Base-by-base conservation (phyloP, 2,113 vertebrate species). In the Noturus placidus region DNA sequence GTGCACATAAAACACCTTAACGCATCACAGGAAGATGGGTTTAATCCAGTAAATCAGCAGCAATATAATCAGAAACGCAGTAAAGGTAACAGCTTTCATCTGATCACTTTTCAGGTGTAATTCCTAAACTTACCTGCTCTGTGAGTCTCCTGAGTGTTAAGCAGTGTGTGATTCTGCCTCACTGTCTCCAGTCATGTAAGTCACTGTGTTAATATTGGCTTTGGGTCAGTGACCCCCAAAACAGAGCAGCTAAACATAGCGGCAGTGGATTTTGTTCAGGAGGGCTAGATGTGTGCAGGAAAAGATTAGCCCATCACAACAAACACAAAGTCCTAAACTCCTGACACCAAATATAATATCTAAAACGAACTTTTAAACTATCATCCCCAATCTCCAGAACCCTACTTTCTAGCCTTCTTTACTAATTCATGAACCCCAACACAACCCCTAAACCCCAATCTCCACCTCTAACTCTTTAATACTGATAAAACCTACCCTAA, bases 181-280 rank as follows among this genome's bases (percentile, higher is more conserved):
- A 35, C 19, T 81, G 79, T 4, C 79, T 81, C 30, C 0, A 38
- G n/a, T 35, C 78, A 0, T 81, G 56, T 14, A 84, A 57, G 70
- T 82, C 87, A 67, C 89, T 87, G 85, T 85, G 89, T 89, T 89
- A 90, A 90, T 90, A 87, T 90, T 90, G 87, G 86, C 57, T 82
- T 87, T 76, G 46, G 89, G 89, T 90, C 87, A 90, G 72, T 82
- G 72, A 90, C 87, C 89, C 85, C 81, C 11, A 82, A 89, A 87
- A 38, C 35, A 46, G 22, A 82, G 72, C 8, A 27, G 30, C 59
- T 42, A 35, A 82, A 76, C 67, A 25, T 4, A 35, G 38, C 9
- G 15, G 14, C 19, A 54, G 30, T 80, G 78, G 54, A 80, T 80
- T 80, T 80, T 80, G 65, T 54, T 84, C 82, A 46, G 2, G 63